A percentile compares a stretch with the other conserved stretches of the same genome.
These are phyloP conservation scores for Bostrychus sinensis DNA, from an alignment of 2,113 vertebrate genomes.

Conservation along the genomic window DNA sequence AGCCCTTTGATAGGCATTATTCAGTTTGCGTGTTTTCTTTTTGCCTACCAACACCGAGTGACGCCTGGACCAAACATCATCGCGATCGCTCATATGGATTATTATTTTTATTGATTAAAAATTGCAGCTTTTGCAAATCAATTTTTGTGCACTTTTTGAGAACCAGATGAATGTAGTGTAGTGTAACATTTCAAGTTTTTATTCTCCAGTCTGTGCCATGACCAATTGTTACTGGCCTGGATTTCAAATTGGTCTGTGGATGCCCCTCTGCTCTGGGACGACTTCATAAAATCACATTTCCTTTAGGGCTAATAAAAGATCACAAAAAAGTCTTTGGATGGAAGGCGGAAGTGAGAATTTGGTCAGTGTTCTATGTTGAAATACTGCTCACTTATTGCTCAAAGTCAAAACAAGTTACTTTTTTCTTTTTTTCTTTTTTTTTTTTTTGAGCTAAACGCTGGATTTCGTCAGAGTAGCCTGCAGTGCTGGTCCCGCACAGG, in stretches of 20 bases:
- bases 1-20: too few species aligned
- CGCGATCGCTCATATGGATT: too few species aligned
- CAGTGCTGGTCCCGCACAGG: slow-evolving; percentile 28
- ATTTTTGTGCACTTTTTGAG: too few species aligned
- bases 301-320: background rate
- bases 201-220: background rate
- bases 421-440: background rate
- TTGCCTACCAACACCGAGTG: too few species aligned
- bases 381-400: background rate
- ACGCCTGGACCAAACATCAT: too few species aligned
- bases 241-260: background rate
- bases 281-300: too few species aligned
- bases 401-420: background rate
- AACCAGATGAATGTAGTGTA: background rate
- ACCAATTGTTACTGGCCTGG: background rate
- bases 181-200: background rate
- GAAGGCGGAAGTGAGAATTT: background rate
- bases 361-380: background rate
- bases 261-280: background rate
- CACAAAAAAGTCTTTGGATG: background rate
- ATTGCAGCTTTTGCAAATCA: too few species aligned
- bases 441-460: background rate
- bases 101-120: too few species aligned
- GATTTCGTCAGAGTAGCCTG: background rate
- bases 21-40: too few species aligned